These are phyloP conservation scores for Unio delphinus DNA, from an alignment of 2,888 invertebrate species.

Conservation along the genomic window DNA sequence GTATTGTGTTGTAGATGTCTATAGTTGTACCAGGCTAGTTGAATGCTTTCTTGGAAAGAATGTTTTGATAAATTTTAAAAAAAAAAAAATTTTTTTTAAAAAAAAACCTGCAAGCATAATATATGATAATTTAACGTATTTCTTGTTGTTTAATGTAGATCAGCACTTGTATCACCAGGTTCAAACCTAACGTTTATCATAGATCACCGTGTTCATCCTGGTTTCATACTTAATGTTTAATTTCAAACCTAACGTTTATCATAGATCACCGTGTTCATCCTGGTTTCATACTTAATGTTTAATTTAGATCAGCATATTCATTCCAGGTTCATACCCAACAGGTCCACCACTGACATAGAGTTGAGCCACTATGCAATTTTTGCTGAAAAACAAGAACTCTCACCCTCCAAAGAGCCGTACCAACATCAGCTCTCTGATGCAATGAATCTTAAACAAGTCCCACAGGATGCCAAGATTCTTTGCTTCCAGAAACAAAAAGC, in stretches of 20 bases:
- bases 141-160: slow-evolving; percentile 1
- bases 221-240: too few species aligned
- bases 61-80: too few species aligned
- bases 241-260: too few species aligned
- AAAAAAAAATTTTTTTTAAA: too few species aligned
- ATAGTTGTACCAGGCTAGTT: too few species aligned
- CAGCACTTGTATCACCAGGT: too few species aligned
- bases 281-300: slow-evolving; percentile 1
- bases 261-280: too few species aligned
- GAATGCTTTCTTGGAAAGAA: too few species aligned
- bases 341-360: slow-evolving; percentile 90
- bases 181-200: too few species aligned
- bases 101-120: too few species aligned
- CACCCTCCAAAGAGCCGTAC: slow-evolving; percentile 41
- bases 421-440: slow-evolving; percentile 54
- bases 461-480: slow-evolving; percentile 80
- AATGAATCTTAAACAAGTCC: slow-evolving; percentile 44
- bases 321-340: slow-evolving; percentile 87
- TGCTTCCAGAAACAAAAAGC: slow-evolving; percentile 92
- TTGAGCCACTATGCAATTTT: slow-evolving; percentile 81
- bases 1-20: too few species aligned
- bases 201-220: too few species aligned
- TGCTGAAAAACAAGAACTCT: slow-evolving; percentile 28
- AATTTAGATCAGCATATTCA: slow-evolving; percentile 2
- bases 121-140: not conserved